These are phyloP conservation scores for Gnathonemus echidnorhynchus DNA, from an alignment of 2,113 vertebrate species.

Conservation along the genomic window DNA sequence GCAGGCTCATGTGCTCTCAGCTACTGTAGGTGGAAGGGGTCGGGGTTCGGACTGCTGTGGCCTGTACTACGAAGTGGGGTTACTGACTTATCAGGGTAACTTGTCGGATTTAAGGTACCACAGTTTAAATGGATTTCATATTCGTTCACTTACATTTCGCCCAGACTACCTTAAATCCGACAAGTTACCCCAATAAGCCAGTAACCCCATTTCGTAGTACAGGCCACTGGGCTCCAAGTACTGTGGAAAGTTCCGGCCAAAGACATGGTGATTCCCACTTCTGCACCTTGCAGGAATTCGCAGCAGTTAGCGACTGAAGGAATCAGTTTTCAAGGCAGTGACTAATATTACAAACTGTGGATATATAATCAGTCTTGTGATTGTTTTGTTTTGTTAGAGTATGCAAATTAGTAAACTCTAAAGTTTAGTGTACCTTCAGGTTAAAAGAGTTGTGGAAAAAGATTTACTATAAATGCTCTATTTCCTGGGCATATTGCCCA, in stretches of 20 bases:
- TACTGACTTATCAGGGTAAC: no score
- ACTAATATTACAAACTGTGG: neutral
- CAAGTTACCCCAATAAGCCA: no score
- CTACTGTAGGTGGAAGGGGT: neutral
- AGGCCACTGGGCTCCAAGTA: neutral
- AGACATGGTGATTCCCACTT: neutral
- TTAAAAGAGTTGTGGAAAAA: neutral
- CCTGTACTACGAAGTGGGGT: no score
- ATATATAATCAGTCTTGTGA: neutral
- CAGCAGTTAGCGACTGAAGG: neutral
- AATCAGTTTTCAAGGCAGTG: neutral
- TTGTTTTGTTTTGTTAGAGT: neutral
- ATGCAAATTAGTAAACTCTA: neutral
- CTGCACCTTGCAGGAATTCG: neutral
- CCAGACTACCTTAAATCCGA: no score
- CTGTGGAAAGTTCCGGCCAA: neutral
- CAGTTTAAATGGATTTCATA: no score
- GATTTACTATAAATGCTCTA: neutral
- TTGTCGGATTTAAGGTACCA: no score
- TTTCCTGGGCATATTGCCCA: neutral
- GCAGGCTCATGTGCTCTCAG: neutral
- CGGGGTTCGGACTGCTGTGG: neutral
- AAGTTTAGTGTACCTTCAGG: neutral
- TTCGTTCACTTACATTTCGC: no score
- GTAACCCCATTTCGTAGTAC: no score